Evolutionary conservation across 2,888 invertebrate genomes (phyloP).

Genomic region (Cephonodes hylas): DNA sequence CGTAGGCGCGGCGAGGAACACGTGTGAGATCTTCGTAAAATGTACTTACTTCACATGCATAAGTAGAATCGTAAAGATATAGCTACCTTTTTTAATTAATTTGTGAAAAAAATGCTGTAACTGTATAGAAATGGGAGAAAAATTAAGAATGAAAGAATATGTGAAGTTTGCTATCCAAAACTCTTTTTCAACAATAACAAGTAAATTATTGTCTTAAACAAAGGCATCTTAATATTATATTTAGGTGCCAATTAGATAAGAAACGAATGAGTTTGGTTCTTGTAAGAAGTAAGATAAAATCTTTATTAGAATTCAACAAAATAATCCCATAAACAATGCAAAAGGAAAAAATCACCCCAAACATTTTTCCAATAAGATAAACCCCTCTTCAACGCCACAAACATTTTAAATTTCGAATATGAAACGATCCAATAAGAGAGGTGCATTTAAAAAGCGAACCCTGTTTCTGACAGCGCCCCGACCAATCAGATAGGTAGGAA

Average conservation of each 20-base stretch:
- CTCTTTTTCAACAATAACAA: too few relatives aligned
- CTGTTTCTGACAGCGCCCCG: conserved; percentile 72
- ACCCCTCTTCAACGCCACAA: conserved; percentile 42
- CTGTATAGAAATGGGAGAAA: too few relatives aligned
- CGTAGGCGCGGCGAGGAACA: conserved; percentile 21
- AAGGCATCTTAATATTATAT: too few relatives aligned
- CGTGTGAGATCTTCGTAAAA: background rate
- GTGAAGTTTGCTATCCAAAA: too few relatives aligned
- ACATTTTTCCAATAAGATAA: conserved; percentile 47
- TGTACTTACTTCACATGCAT: background rate
- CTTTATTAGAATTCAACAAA: background rate
- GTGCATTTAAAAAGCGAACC: conserved; percentile 68
- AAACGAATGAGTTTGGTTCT: too few relatives aligned
- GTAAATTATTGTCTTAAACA: too few relatives aligned
- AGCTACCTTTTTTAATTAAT: too few relatives aligned
- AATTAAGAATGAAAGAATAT: too few relatives aligned
- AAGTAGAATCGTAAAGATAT: background rate
- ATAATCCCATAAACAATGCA: background rate
- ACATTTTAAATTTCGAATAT: conserved; percentile 55
- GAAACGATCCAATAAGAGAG: conserved; percentile 57
- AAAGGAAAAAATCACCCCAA: conserved; percentile 47
- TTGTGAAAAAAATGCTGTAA: background rate
- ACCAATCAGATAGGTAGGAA: conserved; percentile 71
- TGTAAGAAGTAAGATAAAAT: background rate
- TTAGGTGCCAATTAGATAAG: too few relatives aligned